These are phyloP conservation scores for Piaya cayana DNA, from an alignment of 2,113 vertebrate genomes.

Conservation along the genomic window DNA sequence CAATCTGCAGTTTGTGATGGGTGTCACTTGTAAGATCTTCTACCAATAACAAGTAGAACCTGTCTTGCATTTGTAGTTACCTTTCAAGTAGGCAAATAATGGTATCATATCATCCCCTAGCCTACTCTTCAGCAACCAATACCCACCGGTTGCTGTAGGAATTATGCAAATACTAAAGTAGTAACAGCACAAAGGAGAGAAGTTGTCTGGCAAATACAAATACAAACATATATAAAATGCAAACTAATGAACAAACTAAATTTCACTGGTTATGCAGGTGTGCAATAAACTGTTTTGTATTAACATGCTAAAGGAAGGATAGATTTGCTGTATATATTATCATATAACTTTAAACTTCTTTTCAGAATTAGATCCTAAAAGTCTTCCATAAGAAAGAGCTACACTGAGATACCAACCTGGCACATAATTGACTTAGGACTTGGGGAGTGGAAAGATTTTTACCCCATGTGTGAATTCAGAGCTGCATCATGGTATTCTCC, in stretches of 20 bases:
- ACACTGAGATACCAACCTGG: neutral
- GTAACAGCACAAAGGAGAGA: neutral
- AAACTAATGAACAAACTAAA: neutral
- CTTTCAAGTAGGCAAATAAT: neutral
- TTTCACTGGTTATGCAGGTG: neutral
- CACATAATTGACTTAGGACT: fast-evolving
- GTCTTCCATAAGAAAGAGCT: neutral
- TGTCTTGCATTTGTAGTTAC: neutral
- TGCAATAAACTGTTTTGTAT: neutral
- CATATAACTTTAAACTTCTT: neutral
- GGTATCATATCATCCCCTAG: fast-evolving
- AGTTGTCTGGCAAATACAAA: neutral
- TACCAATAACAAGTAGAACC: neutral
- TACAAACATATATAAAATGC: neutral
- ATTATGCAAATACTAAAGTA: neutral
- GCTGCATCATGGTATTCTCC: neutral
- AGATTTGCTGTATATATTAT: neutral
- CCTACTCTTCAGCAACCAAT: neutral
- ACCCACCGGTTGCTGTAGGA: neutral
- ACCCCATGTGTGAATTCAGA: neutral
- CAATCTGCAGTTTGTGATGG: neutral
- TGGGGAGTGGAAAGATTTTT: neutral
- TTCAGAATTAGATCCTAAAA: neutral
- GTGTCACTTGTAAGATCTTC: neutral
- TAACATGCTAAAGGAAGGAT: neutral